Evolutionary conservation across 2,797 vertebrate genomes (phyloP), one percentile per base, ranked within the genome.

Genomic region (Megalops cyprinoides): DNA sequence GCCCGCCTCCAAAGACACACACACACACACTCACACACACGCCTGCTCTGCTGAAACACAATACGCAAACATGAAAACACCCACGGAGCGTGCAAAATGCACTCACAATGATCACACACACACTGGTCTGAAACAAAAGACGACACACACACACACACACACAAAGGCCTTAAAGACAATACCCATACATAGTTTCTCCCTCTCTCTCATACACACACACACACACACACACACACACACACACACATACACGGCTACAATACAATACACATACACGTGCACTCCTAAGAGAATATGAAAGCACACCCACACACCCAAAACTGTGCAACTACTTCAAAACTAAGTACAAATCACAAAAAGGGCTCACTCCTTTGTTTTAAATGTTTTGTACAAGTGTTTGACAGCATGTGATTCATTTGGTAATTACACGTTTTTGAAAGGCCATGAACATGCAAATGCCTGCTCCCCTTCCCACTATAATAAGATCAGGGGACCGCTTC

Each of bases 331-430:
- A 53, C 5, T 53, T 53, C 51, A 53, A 53, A 53, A 12, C 51
- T 53, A 9, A 58, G 25, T 5, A 58, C 23, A 20, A 58, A 58
- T 6, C 55, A 5, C 51, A 53, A 53, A 14, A 53, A 3, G 4
- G 23, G n/a, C 23, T n/a, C 5, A 25, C 55, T 58, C 28, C 56
- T 81, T 74, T 77, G 77, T 18, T 80, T 80, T 77, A 81, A 77
- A 85, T 83, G 87, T 87, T 87, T 87, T 82, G 87, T 56, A 58
- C 46, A 86, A 82, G 83, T 88, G 81, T 23, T 80, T 86, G 87
- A 89, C 37, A 87, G 84, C 83, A 84, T 92, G 88, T 91, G 89
- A 90, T 86, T 86, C 78, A 51, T 77, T 78, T 84, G 88, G 91
- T 84, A 71, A 88, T 78, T 79, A 80, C 10, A 62, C 48, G 31